A percentile compares a stretch with the other conserved stretches of the same genome.
Evolutionary conservation across 2,797 vertebrate species (phyloP).

Genomic region (Momotus momota): DNA sequence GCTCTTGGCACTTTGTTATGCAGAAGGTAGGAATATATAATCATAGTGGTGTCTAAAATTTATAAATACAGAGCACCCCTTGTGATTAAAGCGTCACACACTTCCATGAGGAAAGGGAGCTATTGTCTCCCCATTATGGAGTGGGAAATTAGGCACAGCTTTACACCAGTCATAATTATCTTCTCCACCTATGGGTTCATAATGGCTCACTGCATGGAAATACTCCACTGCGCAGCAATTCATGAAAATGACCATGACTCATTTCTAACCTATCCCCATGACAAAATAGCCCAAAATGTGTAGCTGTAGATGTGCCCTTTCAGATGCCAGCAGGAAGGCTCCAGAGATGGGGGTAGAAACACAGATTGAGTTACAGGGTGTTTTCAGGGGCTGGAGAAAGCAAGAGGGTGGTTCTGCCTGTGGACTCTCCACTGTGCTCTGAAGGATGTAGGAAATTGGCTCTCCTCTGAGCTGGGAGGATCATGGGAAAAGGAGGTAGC

Average conservation of each 20-base stretch:
- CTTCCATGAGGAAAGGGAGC: constrained; percentile 13
- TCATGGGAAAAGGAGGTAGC: background rate
- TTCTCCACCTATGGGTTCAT: constrained; percentile 43
- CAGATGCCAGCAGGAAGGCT: background rate
- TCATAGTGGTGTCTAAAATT: constrained; percentile 26
- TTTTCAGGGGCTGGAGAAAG: background rate
- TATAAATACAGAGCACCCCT: constrained; percentile 38
- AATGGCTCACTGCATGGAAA: constrained; percentile 36
- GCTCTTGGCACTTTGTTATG: background rate
- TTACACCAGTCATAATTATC: constrained; percentile 46
- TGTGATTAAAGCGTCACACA: constrained; percentile 50
- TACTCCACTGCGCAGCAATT: background rate
- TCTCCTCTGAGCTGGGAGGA: background rate
- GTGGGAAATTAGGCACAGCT: constrained; percentile 60
- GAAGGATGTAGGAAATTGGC: background rate
- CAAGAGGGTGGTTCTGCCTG: background rate
- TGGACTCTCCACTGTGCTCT: background rate
- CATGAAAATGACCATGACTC: constrained; percentile 38
- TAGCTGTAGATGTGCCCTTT: constrained; percentile 4
- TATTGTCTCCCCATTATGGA: constrained; percentile 41
- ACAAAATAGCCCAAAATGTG: constrained; percentile 40
- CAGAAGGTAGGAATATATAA: background rate
- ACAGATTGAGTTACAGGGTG: background rate
- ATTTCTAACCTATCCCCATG: constrained; percentile 33
- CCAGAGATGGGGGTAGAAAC: background rate